Evolutionary conservation across 2,888 invertebrate species (phyloP), one percentile per base, ranked within the genome.

Genomic region (Melitaea athalia): DNA sequence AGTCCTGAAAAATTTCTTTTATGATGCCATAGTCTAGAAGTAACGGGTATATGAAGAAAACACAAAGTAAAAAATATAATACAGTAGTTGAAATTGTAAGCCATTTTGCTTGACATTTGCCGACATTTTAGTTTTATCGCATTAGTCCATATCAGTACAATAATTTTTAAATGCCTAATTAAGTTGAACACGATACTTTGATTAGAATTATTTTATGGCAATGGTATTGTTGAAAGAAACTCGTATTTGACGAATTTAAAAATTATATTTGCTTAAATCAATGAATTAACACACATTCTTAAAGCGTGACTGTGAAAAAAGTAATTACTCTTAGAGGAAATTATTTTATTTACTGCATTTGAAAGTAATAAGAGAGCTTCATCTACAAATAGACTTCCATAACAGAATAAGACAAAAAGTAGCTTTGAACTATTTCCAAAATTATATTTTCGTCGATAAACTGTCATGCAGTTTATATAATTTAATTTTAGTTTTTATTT

Each of bases 61-160:
- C 49, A 38, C 5, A 50, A 14, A 38, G 49, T 49, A 59, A 33
- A 64, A 2, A 59, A 31, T 47, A 49, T 42, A 45, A 49, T 15
- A 17, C 50, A 49, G 38, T 50, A 49, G n/a, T n/a, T 24, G 15
- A 45, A 59, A 64, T 49, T 38, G 50, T 24, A 59, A 59, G 49
- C 47, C 49, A n/a, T n/a, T n/a, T n/a, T n/a, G n/a, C n/a, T n/a
- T n/a, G n/a, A n/a, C n/a, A n/a, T n/a, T n/a, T n/a, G 49, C 59
- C 47, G 43, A 63, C 63, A 64, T 64, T 49, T 12, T 17, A 47
- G 17, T 49, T 49, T 47, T 57, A 64, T 64, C 47, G 53, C 45
- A 33, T 33, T 12, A 57, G 57, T 45, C 31, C 55, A 31, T 45
- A 33, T 31, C 38, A 45, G 31, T 61, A 49, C 61, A 47, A 45